Conservation (phyloP, 2,888 invertebrate genomes). For the Eupsilia transversa region DNA sequence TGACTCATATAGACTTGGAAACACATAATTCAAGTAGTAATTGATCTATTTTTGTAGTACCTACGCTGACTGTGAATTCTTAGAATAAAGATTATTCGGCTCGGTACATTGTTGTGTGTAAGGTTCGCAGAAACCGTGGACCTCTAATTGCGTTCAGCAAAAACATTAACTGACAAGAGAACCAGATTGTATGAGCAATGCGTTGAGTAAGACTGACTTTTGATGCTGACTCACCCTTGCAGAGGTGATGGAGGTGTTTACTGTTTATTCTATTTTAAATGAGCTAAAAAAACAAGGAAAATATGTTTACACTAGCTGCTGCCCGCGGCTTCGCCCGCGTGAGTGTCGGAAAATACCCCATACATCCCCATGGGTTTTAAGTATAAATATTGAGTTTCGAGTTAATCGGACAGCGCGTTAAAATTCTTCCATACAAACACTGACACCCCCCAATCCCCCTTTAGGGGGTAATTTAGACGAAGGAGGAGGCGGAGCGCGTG, state of each 20-base stretch:
- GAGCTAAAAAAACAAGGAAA: constrained; percentile 44
- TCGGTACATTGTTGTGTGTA: constrained; percentile 70
- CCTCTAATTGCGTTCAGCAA: constrained; percentile 84
- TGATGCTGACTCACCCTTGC: constrained; percentile 78
- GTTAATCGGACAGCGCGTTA: no score
- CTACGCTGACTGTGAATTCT: constrained; percentile 67
- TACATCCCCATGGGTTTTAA: no score
- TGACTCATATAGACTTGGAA: constrained; percentile 59
- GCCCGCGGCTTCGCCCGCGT: no score
- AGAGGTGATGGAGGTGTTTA: constrained; percentile 43
- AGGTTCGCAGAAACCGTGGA: constrained; percentile 73
- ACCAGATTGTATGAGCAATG: constrained; percentile 83
- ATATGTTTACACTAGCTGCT: constrained; percentile 7
- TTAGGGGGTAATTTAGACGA: no score
- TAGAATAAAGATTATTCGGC: constrained; percentile 73
- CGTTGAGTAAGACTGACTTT: constrained; percentile 80
- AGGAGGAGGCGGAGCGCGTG: no score
- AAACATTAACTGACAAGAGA: constrained; percentile 76
- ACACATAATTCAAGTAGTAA: constrained; percentile 61
- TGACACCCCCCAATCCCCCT: no score
- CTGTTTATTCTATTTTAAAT: constrained; percentile 30
- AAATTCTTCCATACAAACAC: no score
- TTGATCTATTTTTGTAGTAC: constrained; percentile 70
- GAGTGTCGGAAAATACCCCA: no score
- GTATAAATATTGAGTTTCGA: no score